A percentile compares a stretch with the other conserved stretches of the same genome.
Evolutionary conservation across 2,113 vertebrate genomes (phyloP).

Genomic region (Nerophis ophidion): DNA sequence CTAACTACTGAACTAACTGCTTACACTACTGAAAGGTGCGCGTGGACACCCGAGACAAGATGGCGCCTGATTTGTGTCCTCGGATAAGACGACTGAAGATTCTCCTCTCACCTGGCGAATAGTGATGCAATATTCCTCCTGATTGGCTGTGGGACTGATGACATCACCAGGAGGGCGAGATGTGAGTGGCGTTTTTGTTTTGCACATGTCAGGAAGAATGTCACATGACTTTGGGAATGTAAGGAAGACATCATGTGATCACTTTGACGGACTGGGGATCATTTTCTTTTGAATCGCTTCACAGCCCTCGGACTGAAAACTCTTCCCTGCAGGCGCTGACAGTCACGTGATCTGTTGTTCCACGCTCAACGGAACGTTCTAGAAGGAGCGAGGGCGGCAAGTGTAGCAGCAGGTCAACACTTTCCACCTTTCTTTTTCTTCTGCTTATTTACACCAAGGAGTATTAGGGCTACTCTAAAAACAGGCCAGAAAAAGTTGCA

Average conservation of each 20-base stretch:
- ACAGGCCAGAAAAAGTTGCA: too few relatives aligned
- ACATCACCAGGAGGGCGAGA: slow-evolving; percentile 53
- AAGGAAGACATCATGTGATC: neutral
- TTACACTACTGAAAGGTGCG: slow-evolving; percentile 59
- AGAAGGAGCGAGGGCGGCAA: neutral
- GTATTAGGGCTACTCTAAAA: neutral
- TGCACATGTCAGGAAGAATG: slow-evolving; percentile 27
- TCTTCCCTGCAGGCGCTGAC: slow-evolving; percentile 11
- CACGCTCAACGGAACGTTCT: slow-evolving; percentile 61
- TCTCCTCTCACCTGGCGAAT: slow-evolving; percentile 67
- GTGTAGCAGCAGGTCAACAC: neutral
- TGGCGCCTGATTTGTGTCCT: neutral
- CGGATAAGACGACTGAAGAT: slow-evolving; percentile 54
- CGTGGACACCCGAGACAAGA: neutral
- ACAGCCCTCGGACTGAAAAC: slow-evolving; percentile 39
- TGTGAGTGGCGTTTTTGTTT: slow-evolving; percentile 6
- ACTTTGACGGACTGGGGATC: neutral
- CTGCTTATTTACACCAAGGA: neutral
- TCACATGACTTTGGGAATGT: slow-evolving; percentile 6
- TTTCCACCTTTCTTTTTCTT: neutral
- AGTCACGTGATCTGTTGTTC: neutral
- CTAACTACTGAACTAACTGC: slow-evolving; percentile 59
- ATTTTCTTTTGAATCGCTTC: neutral
- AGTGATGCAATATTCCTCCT: slow-evolving; percentile 73
- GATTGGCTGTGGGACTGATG: slow-evolving; percentile 55